Evolutionary conservation across 2,888 invertebrate genomes (phyloP).

Genomic region (Nasonia oneida): DNA sequence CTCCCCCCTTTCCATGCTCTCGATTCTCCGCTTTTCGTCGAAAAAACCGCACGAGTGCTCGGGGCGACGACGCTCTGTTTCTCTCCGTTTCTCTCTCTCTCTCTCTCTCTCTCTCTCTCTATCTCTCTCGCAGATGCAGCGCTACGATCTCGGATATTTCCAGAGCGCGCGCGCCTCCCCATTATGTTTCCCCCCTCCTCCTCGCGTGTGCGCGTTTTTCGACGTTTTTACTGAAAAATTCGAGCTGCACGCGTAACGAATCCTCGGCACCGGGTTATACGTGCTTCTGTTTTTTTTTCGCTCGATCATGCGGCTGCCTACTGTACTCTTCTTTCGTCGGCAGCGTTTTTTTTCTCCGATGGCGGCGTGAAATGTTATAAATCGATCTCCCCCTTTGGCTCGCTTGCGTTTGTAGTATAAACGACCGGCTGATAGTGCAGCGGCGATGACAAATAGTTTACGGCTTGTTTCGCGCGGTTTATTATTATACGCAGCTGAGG

Average conservation of each 20-base stretch:
- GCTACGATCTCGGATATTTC: background rate
- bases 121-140: slow-evolving; percentile 31
- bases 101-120: slow-evolving; percentile 24
- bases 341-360: background rate
- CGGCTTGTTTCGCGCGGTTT: slow-evolving; percentile 34
- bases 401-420: background rate
- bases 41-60: slow-evolving; percentile 50
- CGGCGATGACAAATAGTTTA: slow-evolving; percentile 50
- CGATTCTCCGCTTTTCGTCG: slow-evolving; percentile 28
- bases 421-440: slow-evolving; percentile 13
- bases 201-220: background rate
- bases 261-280: slow-evolving; percentile 66
- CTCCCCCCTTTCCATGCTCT: background rate
- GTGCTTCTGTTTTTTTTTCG: slow-evolving; percentile 63
- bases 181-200: slow-evolving; percentile 16
- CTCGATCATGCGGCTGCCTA: slow-evolving; percentile 12
- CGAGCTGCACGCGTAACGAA: slow-evolving; percentile 73
- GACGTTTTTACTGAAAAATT: slow-evolving; percentile 40
- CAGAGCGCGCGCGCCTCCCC: slow-evolving; percentile 38
- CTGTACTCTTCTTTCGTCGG: background rate
- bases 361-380: slow-evolving; percentile 57
- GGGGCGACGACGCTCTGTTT: slow-evolving; percentile 2
- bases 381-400: slow-evolving; percentile 40
- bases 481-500: background rate
- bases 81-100: background rate